Conservation (phyloP, 2,797 vertebrate genomes). For the Tapera naevia region DNA sequence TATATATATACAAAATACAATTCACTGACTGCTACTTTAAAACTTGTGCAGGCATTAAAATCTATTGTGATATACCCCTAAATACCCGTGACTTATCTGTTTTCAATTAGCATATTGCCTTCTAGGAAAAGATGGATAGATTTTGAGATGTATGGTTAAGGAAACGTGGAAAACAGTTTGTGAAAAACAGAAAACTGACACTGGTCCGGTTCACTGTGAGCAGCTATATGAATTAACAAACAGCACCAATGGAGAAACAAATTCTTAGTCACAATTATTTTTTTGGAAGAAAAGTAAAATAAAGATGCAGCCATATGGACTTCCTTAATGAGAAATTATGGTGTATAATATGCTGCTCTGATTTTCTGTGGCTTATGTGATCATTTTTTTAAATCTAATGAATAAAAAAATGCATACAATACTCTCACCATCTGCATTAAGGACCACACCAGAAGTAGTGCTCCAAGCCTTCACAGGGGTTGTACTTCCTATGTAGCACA, state of each 20-base stretch:
- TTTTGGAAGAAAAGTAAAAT: slow-evolving; percentile 47
- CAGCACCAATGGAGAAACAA: slow-evolving; percentile 38
- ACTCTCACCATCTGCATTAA: neutral
- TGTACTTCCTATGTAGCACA: neutral
- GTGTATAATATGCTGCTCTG: slow-evolving; percentile 14
- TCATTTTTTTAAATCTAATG: neutral
- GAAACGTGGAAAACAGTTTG: neutral
- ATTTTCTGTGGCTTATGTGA: slow-evolving; percentile 16
- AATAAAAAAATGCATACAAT: neutral
- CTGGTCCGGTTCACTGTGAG: slow-evolving; percentile 27
- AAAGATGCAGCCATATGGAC: slow-evolving; percentile 42
- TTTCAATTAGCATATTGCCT: neutral
- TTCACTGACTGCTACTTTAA: neutral
- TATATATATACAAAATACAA: fast-evolving
- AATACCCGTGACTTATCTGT: neutral
- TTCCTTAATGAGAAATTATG: slow-evolving; percentile 50
- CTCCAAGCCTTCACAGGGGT: neutral
- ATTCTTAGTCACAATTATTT: slow-evolving; percentile 34
- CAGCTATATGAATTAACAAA: slow-evolving; percentile 46
- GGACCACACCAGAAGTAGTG: neutral
- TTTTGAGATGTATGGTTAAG: neutral
- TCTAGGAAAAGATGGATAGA: neutral
- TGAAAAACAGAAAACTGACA: slow-evolving; percentile 10
- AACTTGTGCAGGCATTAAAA: neutral
- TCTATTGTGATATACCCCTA: neutral